Evolutionary conservation across 2,797 vertebrate species (phyloP).

Genomic region (Syngnathus rostellatus): DNA sequence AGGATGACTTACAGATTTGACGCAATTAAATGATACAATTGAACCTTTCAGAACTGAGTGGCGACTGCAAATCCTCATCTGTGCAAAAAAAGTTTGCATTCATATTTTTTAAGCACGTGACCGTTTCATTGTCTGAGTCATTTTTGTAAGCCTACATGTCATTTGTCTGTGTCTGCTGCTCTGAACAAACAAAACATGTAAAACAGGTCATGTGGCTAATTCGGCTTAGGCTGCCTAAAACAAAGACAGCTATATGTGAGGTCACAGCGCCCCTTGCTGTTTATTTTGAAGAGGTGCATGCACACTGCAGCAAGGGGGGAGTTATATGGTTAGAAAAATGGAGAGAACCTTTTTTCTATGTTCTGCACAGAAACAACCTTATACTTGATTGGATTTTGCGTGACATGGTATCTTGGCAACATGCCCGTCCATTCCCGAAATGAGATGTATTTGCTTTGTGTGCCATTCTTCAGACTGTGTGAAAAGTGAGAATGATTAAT

Average conservation of each 20-base stretch:
- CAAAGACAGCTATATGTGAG: neutral
- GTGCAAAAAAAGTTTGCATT: neutral
- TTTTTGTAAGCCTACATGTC: too few species aligned
- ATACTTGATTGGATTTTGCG: neutral
- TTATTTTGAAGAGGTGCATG: neutral
- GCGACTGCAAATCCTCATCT: neutral
- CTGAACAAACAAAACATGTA: neutral
- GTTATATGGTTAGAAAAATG: too few species aligned
- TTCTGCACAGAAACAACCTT: neutral
- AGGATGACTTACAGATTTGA: too few species aligned
- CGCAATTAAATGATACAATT: too few species aligned
- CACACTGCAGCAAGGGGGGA: neutral
- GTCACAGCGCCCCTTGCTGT: constrained; percentile 36
- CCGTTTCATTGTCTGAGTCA: too few species aligned
- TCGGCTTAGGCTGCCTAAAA: neutral
- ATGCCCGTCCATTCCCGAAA: neutral
- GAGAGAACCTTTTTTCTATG: too few species aligned
- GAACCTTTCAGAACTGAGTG: neutral
- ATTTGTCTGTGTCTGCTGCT: neutral
- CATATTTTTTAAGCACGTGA: neutral
- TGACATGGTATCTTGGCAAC: neutral
- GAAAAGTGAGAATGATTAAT: neutral
- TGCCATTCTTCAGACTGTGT: neutral
- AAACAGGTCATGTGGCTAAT: neutral
- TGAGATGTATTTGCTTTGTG: neutral